Evolutionary conservation across 1,140 invertebrate genomes (phyloP), one percentile per base, ranked within the genome.

Genomic region (Heliconius nattereri): DNA sequence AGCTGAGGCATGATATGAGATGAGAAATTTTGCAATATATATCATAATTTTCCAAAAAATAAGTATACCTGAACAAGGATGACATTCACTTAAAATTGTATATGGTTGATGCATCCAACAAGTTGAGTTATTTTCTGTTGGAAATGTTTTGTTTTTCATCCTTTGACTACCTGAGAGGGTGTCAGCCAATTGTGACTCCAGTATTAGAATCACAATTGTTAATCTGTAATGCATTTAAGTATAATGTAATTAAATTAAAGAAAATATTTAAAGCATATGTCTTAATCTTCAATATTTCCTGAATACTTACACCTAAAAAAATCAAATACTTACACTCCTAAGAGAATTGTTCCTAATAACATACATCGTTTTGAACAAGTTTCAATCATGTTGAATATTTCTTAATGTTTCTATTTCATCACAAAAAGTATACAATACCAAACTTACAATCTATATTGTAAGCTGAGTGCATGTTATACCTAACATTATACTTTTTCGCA

Each of bases 121-220:
- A 35, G 96, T 97, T 3, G 96, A 96, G 89, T 97, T 97, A 78
- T 97, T 97, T 88, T 97, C 97, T 20, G 97, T 96, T 45, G 97
- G 92, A 85, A 96, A 96, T 60, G 95, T 95, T 87, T 95, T 96
- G 78, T 92, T 95, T 87, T 88, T 94, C 85, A 94, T 91, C 81
- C 93, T 94, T 71, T 89, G 95, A 76, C 89, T 95, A 7, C 93
- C 85, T 54, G 91, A 95, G 66, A 95, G 86, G 75, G 91, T 93
- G 76, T 95, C 93, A 13, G 96, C 96, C 95, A 96, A 96, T 75
- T 97, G 96, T 37, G 97, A 97, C 92, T 98, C 97, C 70, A 98
- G 95, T 85, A 98, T 96, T 35, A 98, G 92, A 72, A 98, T 96
- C 37, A 98, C 89, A 83, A 98, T 94, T 66, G 97, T 98, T 82